Evolutionary conservation across 2,888 invertebrate species (phyloP).

Genomic region (Cryptocheilus praepositus): DNA sequence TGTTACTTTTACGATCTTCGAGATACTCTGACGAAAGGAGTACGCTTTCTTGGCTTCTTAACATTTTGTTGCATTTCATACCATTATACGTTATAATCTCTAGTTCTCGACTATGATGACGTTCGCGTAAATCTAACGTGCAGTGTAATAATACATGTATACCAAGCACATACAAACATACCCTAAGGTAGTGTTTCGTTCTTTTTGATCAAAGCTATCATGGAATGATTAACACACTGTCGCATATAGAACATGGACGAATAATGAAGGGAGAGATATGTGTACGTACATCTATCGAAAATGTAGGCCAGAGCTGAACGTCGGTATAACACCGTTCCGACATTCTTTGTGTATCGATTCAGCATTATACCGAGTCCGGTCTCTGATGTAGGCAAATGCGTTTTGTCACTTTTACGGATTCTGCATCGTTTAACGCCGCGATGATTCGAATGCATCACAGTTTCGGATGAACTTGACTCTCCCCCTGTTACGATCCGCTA

Average conservation of each 20-base stretch:
- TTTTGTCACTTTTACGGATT: too few species aligned
- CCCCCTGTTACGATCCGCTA: too few species aligned
- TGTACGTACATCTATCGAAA: constrained; percentile 27
- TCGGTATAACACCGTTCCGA: neutral
- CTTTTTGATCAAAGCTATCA: constrained; percentile 23
- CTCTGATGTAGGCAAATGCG: constrained; percentile 2
- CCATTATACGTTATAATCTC: too few species aligned
- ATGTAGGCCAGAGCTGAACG: constrained; percentile 17
- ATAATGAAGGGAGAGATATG: constrained; percentile 38
- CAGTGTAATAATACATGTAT: constrained; percentile 40
- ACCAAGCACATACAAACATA: constrained; percentile 46
- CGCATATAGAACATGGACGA: constrained; percentile 25
- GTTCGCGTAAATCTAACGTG: constrained; percentile 36
- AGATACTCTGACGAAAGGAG: too few species aligned
- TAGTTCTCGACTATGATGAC: neutral
- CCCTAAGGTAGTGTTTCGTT: constrained; percentile 21
- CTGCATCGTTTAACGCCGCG: neutral
- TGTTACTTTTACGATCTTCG: too few species aligned
- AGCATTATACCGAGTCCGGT: neutral
- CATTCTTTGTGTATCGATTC: neutral
- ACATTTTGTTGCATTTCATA: too few species aligned
- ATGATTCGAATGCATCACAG: constrained; percentile 1
- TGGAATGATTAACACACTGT: constrained; percentile 43
- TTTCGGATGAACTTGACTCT: too few species aligned
- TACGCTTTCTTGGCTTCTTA: too few species aligned